A percentile compares a stretch with the other conserved stretches of the same genome.
phyloP scores from a whole-genome alignment of 2,113 vertebrate genomes.

The Lethenteron camtschaticum region DNA sequence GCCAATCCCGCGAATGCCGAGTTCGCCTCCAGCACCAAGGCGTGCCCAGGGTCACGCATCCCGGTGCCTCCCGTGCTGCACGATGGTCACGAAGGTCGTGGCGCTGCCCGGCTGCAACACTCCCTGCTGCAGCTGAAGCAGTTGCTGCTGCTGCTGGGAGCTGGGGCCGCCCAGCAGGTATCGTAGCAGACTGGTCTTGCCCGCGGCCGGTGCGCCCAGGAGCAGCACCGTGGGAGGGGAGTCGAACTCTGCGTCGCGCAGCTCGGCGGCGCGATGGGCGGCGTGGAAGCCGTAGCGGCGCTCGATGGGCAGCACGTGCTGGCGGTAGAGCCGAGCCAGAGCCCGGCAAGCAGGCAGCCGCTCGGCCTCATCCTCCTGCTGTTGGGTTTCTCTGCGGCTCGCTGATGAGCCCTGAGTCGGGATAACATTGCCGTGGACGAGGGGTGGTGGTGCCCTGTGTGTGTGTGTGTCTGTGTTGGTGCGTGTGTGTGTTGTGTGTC shows the following conservation, averaged over 20 bases:
- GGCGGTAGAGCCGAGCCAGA: no score
- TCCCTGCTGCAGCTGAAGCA: no score
- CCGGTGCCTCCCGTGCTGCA: not conserved
- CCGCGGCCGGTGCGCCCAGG: not conserved
- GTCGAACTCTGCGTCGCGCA: slow-evolving; percentile 1
- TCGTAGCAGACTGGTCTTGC: not conserved
- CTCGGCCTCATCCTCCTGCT: no score
- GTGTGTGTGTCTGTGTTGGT: no score
- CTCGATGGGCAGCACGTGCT: no score
- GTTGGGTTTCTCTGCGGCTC: no score
- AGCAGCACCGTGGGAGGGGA: slow-evolving; percentile 3
- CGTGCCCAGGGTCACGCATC: not conserved
- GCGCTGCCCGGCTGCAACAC: not conserved
- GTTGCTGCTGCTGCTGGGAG: not conserved
- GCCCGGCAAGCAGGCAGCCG: no score
- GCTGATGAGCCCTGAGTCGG: no score
- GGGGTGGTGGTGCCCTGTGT: no score
- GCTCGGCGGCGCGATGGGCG: not conserved
- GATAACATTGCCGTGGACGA: no score
- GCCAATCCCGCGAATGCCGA: not conserved
- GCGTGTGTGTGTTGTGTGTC: no score
- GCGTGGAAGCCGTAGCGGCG: no score
- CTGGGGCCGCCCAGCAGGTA: not conserved
- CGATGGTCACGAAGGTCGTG: not conserved
- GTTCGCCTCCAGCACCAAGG: slow-evolving; percentile 1